Evolutionary conservation across 2,797 vertebrate species (phyloP).

Genomic region (Pristis pectinata): DNA sequence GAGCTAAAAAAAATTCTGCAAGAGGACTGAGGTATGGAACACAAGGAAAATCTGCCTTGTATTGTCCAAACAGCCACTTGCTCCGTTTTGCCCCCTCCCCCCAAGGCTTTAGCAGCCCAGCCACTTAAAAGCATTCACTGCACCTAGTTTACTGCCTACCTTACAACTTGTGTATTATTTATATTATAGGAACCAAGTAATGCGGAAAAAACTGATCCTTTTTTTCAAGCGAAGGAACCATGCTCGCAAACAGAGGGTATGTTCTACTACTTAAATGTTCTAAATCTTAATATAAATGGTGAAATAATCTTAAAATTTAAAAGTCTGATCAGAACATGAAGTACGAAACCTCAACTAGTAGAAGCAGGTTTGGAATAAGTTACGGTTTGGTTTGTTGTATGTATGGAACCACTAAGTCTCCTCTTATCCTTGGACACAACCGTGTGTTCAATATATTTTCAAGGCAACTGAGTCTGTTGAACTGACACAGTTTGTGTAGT

Average conservation of each 20-base stretch:
- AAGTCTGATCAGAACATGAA: background rate
- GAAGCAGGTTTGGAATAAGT: background rate
- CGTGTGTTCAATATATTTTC: background rate
- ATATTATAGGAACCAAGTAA: slow-evolving; percentile 86
- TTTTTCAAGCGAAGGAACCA: slow-evolving; percentile 99
- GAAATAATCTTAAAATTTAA: background rate
- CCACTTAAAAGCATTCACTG: background rate
- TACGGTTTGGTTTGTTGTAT: background rate
- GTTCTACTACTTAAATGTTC: slow-evolving; percentile 48
- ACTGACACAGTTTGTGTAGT: background rate
- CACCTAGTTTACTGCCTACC: background rate
- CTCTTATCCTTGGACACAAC: too few relatives aligned
- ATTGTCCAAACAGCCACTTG: background rate
- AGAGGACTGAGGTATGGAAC: background rate
- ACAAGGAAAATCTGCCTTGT: background rate
- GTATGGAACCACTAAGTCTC: too few relatives aligned
- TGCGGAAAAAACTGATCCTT: slow-evolving; percentile 97
- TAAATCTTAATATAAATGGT: slow-evolving; percentile 41
- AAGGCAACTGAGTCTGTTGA: background rate
- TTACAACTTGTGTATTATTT: background rate
- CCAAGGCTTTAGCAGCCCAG: background rate
- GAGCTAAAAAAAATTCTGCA: background rate
- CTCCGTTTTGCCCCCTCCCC: too few relatives aligned
- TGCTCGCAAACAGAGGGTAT: slow-evolving; percentile 95
- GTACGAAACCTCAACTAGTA: background rate